phyloP scores from a whole-genome alignment of 2,888 invertebrate genomes.

The Cephus nigrinus region DNA sequence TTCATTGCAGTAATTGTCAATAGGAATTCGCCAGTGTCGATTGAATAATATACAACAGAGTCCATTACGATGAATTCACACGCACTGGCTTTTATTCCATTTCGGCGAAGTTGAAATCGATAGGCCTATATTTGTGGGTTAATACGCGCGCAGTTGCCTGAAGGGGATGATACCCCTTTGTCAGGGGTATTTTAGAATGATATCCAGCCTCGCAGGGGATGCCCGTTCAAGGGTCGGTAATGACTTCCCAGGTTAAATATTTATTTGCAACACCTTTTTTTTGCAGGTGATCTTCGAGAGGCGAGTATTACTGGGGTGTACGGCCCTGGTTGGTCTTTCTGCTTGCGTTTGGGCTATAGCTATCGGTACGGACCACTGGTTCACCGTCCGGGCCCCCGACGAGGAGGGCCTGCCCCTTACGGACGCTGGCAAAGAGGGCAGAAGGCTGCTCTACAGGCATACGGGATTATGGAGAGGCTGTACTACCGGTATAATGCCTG shows the following conservation, averaged over 20 bases:
- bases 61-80: too few species aligned
- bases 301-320: conserved; percentile 78
- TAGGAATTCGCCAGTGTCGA: too few species aligned
- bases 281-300: conserved; percentile 74
- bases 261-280: background rate
- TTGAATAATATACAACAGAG: too few species aligned
- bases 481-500: conserved; percentile 65
- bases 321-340: conserved; percentile 74
- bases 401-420: conserved; percentile 48
- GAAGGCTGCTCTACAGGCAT: conserved; percentile 72
- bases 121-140: too few species aligned
- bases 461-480: conserved; percentile 79
- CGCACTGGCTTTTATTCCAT: too few species aligned
- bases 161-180: background rate
- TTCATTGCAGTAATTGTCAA: too few species aligned
- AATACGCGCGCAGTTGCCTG: too few species aligned
- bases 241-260: background rate
- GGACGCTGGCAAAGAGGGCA: conserved; percentile 38
- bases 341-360: conserved; percentile 79
- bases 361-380: conserved; percentile 81
- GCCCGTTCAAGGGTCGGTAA: background rate
- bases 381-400: conserved; percentile 68
- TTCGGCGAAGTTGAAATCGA: too few species aligned
- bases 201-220: too few species aligned
- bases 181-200: too few species aligned